Evolutionary conservation across 1,140 invertebrate genomes (phyloP).

Genomic region (Andricus grossulariae): DNA sequence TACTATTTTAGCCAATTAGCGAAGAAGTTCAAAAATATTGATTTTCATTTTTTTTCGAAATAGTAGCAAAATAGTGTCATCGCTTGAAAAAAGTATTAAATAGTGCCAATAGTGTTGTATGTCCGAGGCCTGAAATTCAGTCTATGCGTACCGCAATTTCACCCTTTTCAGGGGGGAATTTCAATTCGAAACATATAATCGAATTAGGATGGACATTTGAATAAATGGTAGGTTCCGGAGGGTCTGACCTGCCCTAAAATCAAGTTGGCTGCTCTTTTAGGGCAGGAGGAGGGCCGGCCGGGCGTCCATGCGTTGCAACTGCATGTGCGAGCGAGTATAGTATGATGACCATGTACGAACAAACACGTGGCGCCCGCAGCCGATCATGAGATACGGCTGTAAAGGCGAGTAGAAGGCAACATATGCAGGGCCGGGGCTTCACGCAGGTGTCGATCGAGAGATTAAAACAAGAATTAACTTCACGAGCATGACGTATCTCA

Average conservation of each 20-base stretch:
- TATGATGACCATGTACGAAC: not conserved
- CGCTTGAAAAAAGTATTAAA: too few relatives aligned
- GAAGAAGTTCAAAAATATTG: too few relatives aligned
- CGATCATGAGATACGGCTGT: not conserved
- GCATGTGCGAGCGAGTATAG: not conserved
- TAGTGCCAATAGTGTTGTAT: too few relatives aligned
- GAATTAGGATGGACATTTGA: not conserved
- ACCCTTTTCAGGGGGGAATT: too few relatives aligned
- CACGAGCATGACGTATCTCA: slow-evolving; percentile 3
- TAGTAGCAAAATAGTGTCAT: too few relatives aligned
- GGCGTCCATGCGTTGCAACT: not conserved
- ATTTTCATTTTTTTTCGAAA: too few relatives aligned
- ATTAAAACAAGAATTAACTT: slow-evolving; percentile 30
- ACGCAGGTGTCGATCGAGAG: slow-evolving; percentile 25
- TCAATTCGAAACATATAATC: not conserved
- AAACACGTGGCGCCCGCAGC: slow-evolving; percentile 28
- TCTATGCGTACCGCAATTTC: too few relatives aligned
- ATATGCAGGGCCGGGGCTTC: slow-evolving; percentile 7
- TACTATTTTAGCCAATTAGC: too few relatives aligned
- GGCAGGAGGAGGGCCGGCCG: not conserved
- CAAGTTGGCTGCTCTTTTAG: slow-evolving; percentile 35
- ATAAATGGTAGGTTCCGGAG: not conserved
- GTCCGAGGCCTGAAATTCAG: too few relatives aligned
- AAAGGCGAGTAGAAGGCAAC: slow-evolving; percentile 1
- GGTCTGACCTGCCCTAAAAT: slow-evolving; percentile 60